A percentile compares a stretch with the other conserved stretches of the same genome.
phyloP scores from a whole-genome alignment of 1,140 invertebrate genomes.

The Tenebrio molitor region DNA sequence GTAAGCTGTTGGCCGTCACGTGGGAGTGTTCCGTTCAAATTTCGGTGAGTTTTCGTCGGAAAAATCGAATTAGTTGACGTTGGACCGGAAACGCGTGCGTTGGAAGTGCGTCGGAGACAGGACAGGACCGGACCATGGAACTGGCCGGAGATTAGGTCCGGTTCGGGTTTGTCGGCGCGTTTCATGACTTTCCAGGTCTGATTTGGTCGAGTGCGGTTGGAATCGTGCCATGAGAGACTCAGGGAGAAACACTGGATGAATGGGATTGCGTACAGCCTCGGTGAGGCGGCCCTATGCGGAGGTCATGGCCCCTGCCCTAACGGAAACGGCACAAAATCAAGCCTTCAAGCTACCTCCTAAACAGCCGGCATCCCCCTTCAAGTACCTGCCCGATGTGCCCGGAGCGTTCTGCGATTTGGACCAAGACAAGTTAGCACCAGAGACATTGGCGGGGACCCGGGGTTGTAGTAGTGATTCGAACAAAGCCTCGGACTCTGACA shows the following conservation, averaged over 20 bases:
- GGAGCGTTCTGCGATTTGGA: not conserved
- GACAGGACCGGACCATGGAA: slow-evolving; percentile 46
- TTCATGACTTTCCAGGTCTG: too few relatives aligned
- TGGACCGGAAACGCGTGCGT: too few relatives aligned
- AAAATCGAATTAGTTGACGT: not conserved
- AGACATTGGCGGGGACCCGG: too few relatives aligned
- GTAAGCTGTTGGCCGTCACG: slow-evolving; percentile 59
- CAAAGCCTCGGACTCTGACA: slow-evolving; percentile 54
- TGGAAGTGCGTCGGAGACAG: not conserved
- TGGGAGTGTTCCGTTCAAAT: slow-evolving; percentile 57
- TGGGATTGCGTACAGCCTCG: slow-evolving; percentile 72
- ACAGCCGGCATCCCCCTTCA: slow-evolving; percentile 53
- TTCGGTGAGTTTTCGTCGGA: too few relatives aligned
- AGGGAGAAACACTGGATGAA: slow-evolving; percentile 70
- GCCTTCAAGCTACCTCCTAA: slow-evolving; percentile 70
- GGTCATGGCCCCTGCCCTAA: slow-evolving; percentile 82
- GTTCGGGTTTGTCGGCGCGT: too few relatives aligned
- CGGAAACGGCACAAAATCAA: slow-evolving; percentile 75
- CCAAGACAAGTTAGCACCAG: not conserved
- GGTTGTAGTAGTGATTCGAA: not conserved
- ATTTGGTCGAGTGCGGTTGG: too few relatives aligned
- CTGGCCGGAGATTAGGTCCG: slow-evolving; percentile 55
- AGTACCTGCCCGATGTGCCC: not conserved
- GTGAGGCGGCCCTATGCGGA: slow-evolving; percentile 73
- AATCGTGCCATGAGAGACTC: too few relatives aligned